Conservation (phyloP, 1,140 invertebrate species). For the Argopecten irradians region DNA sequence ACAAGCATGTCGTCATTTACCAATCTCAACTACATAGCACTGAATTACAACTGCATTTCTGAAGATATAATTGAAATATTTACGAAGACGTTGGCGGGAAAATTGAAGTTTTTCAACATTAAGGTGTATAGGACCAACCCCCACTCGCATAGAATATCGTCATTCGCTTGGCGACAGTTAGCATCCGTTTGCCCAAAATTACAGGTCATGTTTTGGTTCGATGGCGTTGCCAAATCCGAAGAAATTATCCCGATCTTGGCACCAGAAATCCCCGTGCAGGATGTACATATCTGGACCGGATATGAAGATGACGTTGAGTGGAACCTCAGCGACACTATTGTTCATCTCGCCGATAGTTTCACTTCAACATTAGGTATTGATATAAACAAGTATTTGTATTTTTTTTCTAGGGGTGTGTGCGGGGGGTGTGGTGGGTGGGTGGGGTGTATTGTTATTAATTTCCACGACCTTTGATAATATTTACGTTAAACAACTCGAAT, state of each 20-base stretch:
- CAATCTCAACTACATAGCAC: conserved; percentile 44
- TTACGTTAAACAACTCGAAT: background rate
- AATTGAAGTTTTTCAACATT: conserved; percentile 50
- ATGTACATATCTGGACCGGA: conserved; percentile 56
- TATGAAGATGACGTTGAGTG: conserved; percentile 56
- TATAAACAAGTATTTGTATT: too few species aligned
- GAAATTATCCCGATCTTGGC: conserved; percentile 52
- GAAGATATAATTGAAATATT: conserved; percentile 53
- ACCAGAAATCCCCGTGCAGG: conserved; percentile 52
- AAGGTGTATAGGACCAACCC: conserved; percentile 55
- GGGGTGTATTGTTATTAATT: background rate
- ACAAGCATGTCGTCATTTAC: conserved; percentile 41
- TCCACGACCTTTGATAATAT: background rate
- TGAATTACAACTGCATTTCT: conserved; percentile 58
- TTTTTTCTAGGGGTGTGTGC: background rate
- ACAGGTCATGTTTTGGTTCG: conserved; percentile 50
- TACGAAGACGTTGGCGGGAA: conserved; percentile 49
- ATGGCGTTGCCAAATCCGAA: conserved; percentile 43
- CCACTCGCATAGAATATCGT: conserved; percentile 48
- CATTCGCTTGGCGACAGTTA: conserved; percentile 42
- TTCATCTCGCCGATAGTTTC: conserved; percentile 42
- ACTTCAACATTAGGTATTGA: conserved; percentile 38
- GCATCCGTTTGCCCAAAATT: conserved; percentile 48
- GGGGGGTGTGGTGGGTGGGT: background rate
- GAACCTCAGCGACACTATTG: conserved; percentile 46